phyloP scores from a whole-genome alignment of 1,140 invertebrate species.

The Meloidogyne exigua region DNA sequence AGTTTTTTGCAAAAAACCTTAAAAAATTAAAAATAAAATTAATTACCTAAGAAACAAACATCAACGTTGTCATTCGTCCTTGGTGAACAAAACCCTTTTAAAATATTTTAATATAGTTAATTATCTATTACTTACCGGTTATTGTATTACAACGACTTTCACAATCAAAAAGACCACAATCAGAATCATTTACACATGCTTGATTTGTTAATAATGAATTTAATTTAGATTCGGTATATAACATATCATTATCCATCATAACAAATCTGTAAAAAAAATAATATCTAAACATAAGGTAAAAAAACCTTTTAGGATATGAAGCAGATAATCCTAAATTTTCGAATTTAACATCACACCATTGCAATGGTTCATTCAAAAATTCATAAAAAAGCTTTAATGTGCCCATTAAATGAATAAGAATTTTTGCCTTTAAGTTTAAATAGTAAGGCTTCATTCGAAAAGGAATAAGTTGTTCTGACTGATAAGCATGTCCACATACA shows the following conservation, averaged over 20 bases:
- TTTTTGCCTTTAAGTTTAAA: slow-evolving; percentile 58
- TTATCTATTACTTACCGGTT: background rate
- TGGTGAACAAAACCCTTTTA: slow-evolving; percentile 41
- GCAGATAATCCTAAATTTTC: slow-evolving; percentile 62
- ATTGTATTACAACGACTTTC: slow-evolving; percentile 24
- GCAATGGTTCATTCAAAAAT: slow-evolving; percentile 62
- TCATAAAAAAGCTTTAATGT: slow-evolving; percentile 63
- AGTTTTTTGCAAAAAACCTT: slow-evolving; percentile 62
- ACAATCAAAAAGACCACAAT: slow-evolving; percentile 54
- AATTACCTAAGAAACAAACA: slow-evolving; percentile 34
- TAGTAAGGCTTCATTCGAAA: slow-evolving; percentile 60
- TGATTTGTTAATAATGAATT: slow-evolving; percentile 43
- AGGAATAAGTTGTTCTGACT: slow-evolving; percentile 54
- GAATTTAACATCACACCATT: slow-evolving; percentile 64
- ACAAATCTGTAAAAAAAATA: slow-evolving; percentile 46
- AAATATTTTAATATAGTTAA: background rate
- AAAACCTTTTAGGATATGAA: slow-evolving; percentile 60
- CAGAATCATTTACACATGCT: slow-evolving; percentile 46
- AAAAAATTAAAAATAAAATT: slow-evolving; percentile 3
- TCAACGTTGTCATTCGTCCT: slow-evolving; percentile 60
- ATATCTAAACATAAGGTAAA: background rate
- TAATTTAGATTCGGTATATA: slow-evolving; percentile 58
- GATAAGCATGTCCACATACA: slow-evolving; percentile 61
- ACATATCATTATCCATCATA: slow-evolving; percentile 61
- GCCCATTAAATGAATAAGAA: slow-evolving; percentile 62